Percentiles rank a stretch among this genome's conserved stretches.
Conservation (phyloP, 1,140 invertebrate genomes). For the Ganaspis sp. region DNA sequence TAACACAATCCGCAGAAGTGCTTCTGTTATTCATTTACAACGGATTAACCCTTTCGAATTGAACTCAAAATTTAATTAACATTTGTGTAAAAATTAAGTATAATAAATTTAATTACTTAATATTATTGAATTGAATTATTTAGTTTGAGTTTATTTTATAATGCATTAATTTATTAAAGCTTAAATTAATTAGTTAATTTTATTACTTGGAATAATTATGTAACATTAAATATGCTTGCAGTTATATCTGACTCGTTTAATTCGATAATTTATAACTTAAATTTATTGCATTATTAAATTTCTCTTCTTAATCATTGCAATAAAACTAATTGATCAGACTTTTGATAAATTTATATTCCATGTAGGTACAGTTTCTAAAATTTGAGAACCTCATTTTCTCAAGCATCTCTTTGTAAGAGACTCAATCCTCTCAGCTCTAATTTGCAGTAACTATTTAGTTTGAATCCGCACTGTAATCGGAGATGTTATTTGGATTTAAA, state of each 20-base stretch:
- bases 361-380: not conserved
- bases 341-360: not conserved
- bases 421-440: not conserved
- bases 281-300: too few species aligned
- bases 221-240: too few species aligned
- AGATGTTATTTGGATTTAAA: slow-evolving; percentile 12
- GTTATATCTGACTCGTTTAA: too few species aligned
- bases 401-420: not conserved
- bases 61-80: not conserved
- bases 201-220: too few species aligned
- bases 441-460: slow-evolving; percentile 28
- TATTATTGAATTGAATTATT: too few species aligned
- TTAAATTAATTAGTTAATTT: too few species aligned
- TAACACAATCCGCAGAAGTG: slow-evolving; percentile 8
- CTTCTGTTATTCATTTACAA: not conserved
- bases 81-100: not conserved
- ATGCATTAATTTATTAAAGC: too few species aligned
- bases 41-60: not conserved
- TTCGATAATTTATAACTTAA: too few species aligned
- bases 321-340: too few species aligned
- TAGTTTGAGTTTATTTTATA: too few species aligned
- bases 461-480: slow-evolving; percentile 16
- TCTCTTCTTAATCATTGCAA: too few species aligned
- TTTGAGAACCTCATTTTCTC: slow-evolving; percentile 3
- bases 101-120: too few species aligned